These are phyloP conservation scores for Bos javanicus DNA, from an alignment of 2,113 vertebrate genomes.

Conservation along the genomic window DNA sequence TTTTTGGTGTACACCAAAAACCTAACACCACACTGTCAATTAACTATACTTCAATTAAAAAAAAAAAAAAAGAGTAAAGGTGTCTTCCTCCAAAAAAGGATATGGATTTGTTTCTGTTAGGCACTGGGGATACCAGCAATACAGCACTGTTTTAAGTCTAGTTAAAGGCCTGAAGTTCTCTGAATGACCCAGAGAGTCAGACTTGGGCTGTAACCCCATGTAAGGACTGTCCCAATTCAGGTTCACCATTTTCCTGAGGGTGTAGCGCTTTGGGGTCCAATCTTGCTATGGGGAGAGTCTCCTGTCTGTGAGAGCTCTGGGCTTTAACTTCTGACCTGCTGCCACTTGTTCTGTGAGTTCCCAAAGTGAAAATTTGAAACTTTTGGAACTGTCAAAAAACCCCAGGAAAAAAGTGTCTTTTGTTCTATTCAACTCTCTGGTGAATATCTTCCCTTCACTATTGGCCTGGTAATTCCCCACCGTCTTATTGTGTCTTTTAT, in stretches of 20 bases:
- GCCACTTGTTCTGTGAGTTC: neutral
- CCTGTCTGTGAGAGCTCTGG: neutral
- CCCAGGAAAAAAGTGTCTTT: neutral
- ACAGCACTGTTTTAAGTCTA: neutral
- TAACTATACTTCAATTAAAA: neutral
- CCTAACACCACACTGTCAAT: neutral
- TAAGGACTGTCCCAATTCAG: neutral
- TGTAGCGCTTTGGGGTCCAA: neutral
- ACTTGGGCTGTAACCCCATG: neutral
- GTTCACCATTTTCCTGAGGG: neutral
- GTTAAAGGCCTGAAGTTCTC: neutral
- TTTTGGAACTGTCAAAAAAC: neutral
- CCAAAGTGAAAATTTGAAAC: neutral
- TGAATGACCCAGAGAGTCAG: neutral
- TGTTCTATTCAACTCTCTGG: neutral
- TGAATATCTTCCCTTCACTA: neutral
- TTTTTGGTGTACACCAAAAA: neutral
- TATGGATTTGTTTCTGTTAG: neutral
- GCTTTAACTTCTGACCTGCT: neutral
- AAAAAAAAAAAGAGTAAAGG: neutral
- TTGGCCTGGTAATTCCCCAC: neutral
- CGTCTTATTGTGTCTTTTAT: neutral
- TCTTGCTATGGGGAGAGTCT: neutral
- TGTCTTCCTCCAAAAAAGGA: neutral
- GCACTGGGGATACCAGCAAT: neutral